Percentiles rank a stretch among this genome's conserved stretches.
Conservation (phyloP, 2,888 invertebrate genomes). For the Coremacera marginata region DNA sequence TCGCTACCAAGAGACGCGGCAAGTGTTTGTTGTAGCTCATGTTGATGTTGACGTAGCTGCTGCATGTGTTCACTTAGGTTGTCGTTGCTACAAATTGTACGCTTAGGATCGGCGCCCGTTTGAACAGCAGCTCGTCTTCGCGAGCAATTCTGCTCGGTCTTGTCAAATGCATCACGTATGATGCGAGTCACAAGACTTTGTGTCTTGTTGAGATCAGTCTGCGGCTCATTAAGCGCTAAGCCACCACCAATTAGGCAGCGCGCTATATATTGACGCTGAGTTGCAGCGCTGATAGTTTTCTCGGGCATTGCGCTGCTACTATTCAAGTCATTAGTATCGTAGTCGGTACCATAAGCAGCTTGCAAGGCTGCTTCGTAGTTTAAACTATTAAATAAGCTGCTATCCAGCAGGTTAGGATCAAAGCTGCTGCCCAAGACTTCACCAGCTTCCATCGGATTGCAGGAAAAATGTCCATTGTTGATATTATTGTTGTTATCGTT, state of each 20-base stretch:
- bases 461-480: neutral
- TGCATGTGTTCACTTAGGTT: neutral
- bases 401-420: too few relatives aligned
- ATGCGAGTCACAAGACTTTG: constrained; percentile 12
- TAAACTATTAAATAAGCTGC: too few relatives aligned
- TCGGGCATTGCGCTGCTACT: too few relatives aligned
- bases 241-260: too few relatives aligned
- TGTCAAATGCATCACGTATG: constrained; percentile 27
- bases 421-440: neutral
- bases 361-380: neutral
- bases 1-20: neutral
- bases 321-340: neutral
- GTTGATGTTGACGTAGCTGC: neutral
- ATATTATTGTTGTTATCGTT: neutral
- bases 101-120: neutral
- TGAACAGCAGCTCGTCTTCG: neutral
- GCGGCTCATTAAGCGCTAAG: too few relatives aligned
- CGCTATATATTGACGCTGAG: too few relatives aligned
- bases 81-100: neutral
- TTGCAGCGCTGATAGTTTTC: too few relatives aligned
- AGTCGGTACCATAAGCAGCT: neutral
- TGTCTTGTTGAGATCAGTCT: neutral
- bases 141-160: neutral
- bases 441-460: too few relatives aligned
- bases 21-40: neutral